Base-by-base conservation (phyloP, 2,113 vertebrate species). In the Psilopsiagon aymara region DNA sequence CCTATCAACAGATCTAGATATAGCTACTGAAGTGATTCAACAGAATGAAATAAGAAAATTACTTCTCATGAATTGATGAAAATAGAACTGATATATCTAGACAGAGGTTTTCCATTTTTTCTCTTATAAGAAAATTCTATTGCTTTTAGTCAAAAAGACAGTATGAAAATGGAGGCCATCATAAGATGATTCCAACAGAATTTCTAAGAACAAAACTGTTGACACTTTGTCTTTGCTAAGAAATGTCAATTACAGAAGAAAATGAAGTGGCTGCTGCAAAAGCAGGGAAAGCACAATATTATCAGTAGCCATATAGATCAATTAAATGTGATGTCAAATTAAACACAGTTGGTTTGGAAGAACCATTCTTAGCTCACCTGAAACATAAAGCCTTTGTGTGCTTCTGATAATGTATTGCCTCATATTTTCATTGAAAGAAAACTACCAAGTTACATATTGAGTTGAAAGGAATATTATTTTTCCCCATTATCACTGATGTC, bases 251-350 rank as follows among this genome's bases (percentile, higher is more conserved):
- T 93, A 43, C 25, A 29, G 51, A 69, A 62, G 21, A 82, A 88
- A 88, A 90, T 53, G 10, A 86, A 88, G 76, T 37, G 20, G 17
- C 8, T 88, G n/a, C 25, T 83, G 28, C 63, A 93, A 88, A 92
- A 86, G 9, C 23, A 66, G 37, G 6, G 44, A 79, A 74, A 85
- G n/a, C 37, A 82, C 23, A 71, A 44, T 77, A 81, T 80, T 92
- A 93, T 81, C 76, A 70, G 51, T 47, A 63, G 15, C 44, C 2
- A 43, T 74, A 77, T 11, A 81, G 46, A 93, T 86, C 82, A 88
- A 74, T 81, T 90, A 90, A 88, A 78, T 63, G 21, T 80, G 86
- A 77, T n/a, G 69, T n/a, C 35, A 90, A 94, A 95, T 93, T 88
- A 90, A 66, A 47, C 14, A 43, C 17, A 52, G 6, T 73, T 83